Base-by-base conservation (phyloP, 1,140 invertebrate genomes). In the Drosophila erecta region DNA sequence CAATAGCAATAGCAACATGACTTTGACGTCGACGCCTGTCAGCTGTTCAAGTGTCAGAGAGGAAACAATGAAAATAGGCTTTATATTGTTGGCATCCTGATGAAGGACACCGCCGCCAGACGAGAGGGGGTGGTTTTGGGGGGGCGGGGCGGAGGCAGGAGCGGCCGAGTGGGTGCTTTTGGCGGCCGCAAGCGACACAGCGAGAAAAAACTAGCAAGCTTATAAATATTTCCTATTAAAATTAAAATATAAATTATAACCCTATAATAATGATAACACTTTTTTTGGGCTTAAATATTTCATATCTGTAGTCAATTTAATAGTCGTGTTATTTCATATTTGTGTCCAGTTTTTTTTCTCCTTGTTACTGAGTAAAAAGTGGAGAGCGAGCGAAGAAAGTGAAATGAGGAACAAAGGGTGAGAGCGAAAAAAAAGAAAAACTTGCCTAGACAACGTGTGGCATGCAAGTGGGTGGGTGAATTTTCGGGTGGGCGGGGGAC, bases 21-120 rank as follows among this genome's bases (percentile, higher is more conserved):
- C 70, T 60, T 60, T 57, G 64, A 69, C 60, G 74, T 57, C 50
- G 78, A 46, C 59, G 70, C 60, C 79, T 76, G 83, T 87, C 84
- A 87, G 84, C 84, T 87, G 84, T 87, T 89, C 74, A 72, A 89
- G 83, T 87, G 76, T 61, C 79, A 73, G 69, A 74, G 41, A 61
- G 84, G 79, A 89, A 87, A 87, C 76, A 87, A 87, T 89, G 73
- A 77, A 89, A 89, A 80, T 84, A 79, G 73, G 84, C 84, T 74
- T 77, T 89, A 87, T 89, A 87, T 84, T 87, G 84, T 89, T 79
- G 72, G 72, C 84, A 89, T 87, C 85, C 84, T 89, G 84, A 64
- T 66, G 64, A 76, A 83, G 69, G 78, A 77, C 73, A 72, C 47
- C 50, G 57, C 41, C 35, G 40, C 38, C 47, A 37, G 58, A 40